Conservation (phyloP, 2,113 vertebrate genomes). For the Natator depressus region DNA sequence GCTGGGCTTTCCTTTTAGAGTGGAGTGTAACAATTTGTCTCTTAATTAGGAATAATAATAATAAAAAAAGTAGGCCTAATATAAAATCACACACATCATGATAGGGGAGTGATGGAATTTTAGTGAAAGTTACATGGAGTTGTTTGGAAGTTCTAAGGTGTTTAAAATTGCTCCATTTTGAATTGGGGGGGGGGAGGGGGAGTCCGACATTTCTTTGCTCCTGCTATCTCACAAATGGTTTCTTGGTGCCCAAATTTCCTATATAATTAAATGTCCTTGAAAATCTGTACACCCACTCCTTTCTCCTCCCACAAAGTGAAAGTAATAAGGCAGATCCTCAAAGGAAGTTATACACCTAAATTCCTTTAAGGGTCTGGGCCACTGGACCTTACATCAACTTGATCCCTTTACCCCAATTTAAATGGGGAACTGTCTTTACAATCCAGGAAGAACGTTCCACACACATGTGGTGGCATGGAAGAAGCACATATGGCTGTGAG, state of each 20-base stretch:
- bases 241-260: not conserved
- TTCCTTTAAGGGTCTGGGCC: not conserved
- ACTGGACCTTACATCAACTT: not conserved
- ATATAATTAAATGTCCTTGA: not conserved
- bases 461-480: not conserved
- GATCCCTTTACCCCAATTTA: not conserved
- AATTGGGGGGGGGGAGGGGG: not conserved
- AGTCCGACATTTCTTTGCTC: not conserved
- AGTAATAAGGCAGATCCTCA: not conserved
- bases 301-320: not conserved
- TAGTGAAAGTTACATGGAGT: not conserved
- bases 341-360: not conserved
- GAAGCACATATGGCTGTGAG: not conserved
- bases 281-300: not conserved
- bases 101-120: not conserved
- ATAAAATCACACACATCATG: not conserved
- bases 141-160: not conserved
- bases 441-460: not conserved
- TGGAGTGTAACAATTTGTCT: not conserved
- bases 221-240: not conserved
- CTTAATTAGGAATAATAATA: not conserved
- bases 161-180: not conserved
- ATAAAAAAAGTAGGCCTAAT: not conserved
- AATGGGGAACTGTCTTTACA: not conserved
- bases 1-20: not conserved